Base-by-base conservation (phyloP, 2,113 vertebrate species). In the Embiotoca jacksoni region DNA sequence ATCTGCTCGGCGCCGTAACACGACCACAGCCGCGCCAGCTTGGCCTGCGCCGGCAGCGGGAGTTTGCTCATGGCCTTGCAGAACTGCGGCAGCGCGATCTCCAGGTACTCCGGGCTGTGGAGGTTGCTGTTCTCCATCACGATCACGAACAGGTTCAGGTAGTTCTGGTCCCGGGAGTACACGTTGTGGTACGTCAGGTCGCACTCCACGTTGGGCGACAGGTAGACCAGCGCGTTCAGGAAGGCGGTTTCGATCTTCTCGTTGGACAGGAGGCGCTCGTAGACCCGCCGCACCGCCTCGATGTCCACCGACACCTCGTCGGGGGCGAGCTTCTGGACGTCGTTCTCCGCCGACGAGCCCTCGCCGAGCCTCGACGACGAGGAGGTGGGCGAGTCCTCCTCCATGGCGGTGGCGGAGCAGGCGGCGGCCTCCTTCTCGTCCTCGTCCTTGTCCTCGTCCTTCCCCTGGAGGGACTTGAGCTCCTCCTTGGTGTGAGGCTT, bases 1-100 rank as follows among this genome's bases (percentile, higher is more conserved):
- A 99, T 97, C 91, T 98, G 97, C 78, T 97, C 96, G 0, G 96
- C 94, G 6, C 95, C 96, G 82, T 98, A 98, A 68, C 94, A 95
- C 1, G 98, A 96, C 98, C 98, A 99, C 68, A 99, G 89, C 69
- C 96, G 95, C 0, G 96, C 94, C 77, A 99, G 94, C 82, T 97
- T 97, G 66, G 97, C 98, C 95, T 97, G 96, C 64, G 97, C 98
- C 1, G 96, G 93, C 67, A 99, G 96, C 3, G 98, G 98, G 0
- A 99, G 95, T 90, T 98, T 99, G 92, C 98, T 98, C 98, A 99
- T 99, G 82, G 98, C 98, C 95, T 98, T 99, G 89, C 98, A 99
- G 93, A 99, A 99, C 85, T 98, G 95, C 0, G 98, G 98, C 60
- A 99, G 92, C 23, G 98, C 98, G 80, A 99, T 99, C 93, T 99